Evolutionary conservation across 2,113 vertebrate genomes (phyloP), one percentile per base, ranked within the genome.

Genomic region (Rynchops niger): DNA sequence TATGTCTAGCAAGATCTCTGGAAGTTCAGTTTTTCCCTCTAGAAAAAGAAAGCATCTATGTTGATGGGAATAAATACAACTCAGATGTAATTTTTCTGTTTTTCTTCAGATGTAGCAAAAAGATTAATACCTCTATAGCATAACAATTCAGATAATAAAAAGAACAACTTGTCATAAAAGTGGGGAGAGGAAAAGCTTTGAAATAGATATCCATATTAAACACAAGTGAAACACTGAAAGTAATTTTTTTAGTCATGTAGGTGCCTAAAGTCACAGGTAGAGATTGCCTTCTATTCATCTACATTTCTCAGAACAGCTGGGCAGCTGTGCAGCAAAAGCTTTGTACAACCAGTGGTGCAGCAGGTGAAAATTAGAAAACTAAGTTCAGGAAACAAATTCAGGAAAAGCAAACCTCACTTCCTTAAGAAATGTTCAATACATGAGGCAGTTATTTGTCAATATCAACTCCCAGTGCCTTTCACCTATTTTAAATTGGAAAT

Each of bases 1-100:
- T 97, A 98, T 89, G 70, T 85, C 84, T 95, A 96, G 72, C 66
- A 86, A 67, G 85, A 61, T 91, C 80, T 95, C 90, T 53, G 72
- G 61, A 95, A 83, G 90, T 95, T 91, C 93, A 83, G 8, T 79
- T 85, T 82, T 52, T 85, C 72, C 81, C 36, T 78, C 63, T 87
- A 83, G 38, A 93, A 55, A 71, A 93, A 80, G 86, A 95, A 79
- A 71, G 73, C 69, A 25, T 32, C 66, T 86, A 76, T 49, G 19
- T 47, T 90, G 62, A 32, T 45, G 38, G 52, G 22, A 86, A 86
- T 76, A 93, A 93, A 73, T 56, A 53, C 40, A 47, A 82, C 22
- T 47, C 50, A 61, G 25, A 42, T 40, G 26, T 67, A 79, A 18
- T 67, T 66, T 79, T 72, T 55, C 73, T 74, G 61, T 5, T 89